These are phyloP conservation scores for Eilema caniola DNA, from an alignment of 2,888 invertebrate species.

Conservation along the genomic window DNA sequence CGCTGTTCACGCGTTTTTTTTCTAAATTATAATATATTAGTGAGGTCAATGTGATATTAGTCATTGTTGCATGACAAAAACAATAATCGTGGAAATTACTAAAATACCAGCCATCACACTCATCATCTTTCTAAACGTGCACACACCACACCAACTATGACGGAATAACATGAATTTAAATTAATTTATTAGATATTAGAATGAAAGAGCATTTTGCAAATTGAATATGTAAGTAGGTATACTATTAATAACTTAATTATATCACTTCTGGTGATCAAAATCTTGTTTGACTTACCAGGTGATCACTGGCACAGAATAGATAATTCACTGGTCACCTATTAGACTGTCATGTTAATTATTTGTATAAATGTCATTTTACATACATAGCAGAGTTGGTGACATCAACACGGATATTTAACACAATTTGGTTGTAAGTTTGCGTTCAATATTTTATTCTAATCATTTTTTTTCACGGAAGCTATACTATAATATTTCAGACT, in stretches of 20 bases:
- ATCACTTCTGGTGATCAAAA: not conserved
- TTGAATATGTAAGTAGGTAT: too few relatives aligned
- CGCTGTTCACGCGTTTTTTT: not conserved
- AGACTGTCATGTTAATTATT: not conserved
- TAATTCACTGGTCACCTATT: not conserved
- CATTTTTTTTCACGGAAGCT: slow-evolving; percentile 7
- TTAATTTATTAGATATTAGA: not conserved
- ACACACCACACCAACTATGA: too few relatives aligned
- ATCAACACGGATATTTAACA: slow-evolving; percentile 17
- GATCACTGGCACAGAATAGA: too few relatives aligned
- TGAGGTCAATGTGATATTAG: too few relatives aligned
- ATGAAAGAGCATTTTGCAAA: not conserved
- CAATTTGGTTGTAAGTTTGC: not conserved
- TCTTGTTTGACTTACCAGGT: not conserved
- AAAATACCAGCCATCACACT: too few relatives aligned
- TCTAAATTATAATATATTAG: too few relatives aligned
- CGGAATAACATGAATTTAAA: not conserved
- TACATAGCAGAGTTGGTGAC: not conserved
- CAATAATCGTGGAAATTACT: too few relatives aligned
- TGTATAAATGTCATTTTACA: not conserved
- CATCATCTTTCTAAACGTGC: too few relatives aligned
- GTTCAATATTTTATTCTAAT: slow-evolving; percentile 7
- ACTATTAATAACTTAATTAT: not conserved
- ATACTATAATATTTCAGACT: not conserved
- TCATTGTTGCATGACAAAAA: too few relatives aligned